Conservation (phyloP, 2,888 invertebrate species). For the Tetropium fuscum region DNA sequence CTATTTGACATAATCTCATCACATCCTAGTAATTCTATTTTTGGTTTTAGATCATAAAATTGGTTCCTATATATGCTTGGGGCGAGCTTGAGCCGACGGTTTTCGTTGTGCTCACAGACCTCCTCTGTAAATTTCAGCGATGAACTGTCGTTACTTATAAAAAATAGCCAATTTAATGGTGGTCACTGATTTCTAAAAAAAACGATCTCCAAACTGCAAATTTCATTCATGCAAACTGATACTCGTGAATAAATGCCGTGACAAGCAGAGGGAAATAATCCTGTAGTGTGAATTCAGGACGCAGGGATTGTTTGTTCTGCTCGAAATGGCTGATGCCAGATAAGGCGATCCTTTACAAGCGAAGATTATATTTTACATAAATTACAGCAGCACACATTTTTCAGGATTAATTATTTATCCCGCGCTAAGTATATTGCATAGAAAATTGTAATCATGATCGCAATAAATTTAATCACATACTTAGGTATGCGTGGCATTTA, state of each 20-base stretch:
- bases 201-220: too few species aligned
- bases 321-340: constrained; percentile 31
- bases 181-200: too few species aligned
- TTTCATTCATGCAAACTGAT: too few species aligned
- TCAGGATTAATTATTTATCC: constrained; percentile 39
- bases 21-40: too few species aligned
- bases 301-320: constrained; percentile 30
- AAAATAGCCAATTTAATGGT: too few species aligned
- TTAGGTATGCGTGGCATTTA: background rate
- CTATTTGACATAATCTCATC: too few species aligned
- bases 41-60: too few species aligned
- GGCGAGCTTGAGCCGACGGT: too few species aligned
- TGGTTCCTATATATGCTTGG: too few species aligned
- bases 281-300: constrained; percentile 25
- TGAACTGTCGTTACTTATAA: too few species aligned
- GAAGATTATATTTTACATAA: constrained; percentile 38
- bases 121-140: too few species aligned
- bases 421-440: constrained; percentile 31
- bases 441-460: constrained; percentile 38
- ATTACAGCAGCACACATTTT: constrained; percentile 35
- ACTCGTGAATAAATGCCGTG: background rate
- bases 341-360: constrained; percentile 30
- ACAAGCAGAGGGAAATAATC: constrained; percentile 25
- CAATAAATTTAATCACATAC: constrained; percentile 6
- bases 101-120: too few species aligned